Conservation (phyloP, 1,140 invertebrate genomes). For the Cecropterus lyciades region DNA sequence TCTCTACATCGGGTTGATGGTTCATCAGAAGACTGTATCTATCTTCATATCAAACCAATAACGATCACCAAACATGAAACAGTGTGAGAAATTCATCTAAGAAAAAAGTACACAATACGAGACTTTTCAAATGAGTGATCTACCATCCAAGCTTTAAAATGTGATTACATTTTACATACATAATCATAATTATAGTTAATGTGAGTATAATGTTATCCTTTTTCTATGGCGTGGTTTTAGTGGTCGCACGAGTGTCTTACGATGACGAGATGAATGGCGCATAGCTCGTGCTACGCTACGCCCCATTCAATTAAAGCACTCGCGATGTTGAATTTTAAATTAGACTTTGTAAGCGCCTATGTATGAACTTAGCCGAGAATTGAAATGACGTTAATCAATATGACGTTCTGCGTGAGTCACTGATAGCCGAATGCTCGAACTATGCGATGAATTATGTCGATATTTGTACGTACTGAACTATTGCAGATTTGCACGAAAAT, state of each 20-base stretch:
- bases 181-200: too few species aligned
- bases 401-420: slow-evolving; percentile 58
- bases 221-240: slow-evolving; percentile 29
- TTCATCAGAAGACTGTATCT: too few species aligned
- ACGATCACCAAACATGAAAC: too few species aligned
- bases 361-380: slow-evolving; percentile 57
- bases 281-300: slow-evolving; percentile 70
- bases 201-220: neutral
- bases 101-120: too few species aligned
- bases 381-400: slow-evolving; percentile 47
- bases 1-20: too few species aligned
- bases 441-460: slow-evolving; percentile 8
- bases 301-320: slow-evolving; percentile 68
- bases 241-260: slow-evolving; percentile 34
- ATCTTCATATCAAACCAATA: too few species aligned
- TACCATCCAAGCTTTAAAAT: neutral
- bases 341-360: slow-evolving; percentile 56
- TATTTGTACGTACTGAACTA: neutral
- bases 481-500: slow-evolving; percentile 36
- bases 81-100: too few species aligned
- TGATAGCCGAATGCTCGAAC: slow-evolving; percentile 6
- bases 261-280: slow-evolving; percentile 70
- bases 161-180: too few species aligned
- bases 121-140: neutral
- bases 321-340: slow-evolving; percentile 74